Percentiles rank a stretch among this genome's conserved stretches.
phyloP scores from a whole-genome alignment of 1,140 invertebrate genomes.

The Caenorhabditis briggsae region DNA sequence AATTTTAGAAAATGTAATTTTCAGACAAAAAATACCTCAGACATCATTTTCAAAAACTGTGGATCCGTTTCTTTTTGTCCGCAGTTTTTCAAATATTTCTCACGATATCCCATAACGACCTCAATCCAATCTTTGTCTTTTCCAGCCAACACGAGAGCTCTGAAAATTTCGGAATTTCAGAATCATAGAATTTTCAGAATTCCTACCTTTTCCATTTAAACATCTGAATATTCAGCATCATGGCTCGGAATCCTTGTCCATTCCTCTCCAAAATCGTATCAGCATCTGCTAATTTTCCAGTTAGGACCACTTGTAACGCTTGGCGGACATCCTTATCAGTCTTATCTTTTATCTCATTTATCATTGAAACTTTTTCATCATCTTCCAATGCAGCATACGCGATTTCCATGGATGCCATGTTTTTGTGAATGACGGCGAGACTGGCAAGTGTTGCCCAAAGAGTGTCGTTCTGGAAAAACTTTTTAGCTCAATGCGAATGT shows the following conservation, averaged over 20 bases:
- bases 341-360: conserved; percentile 85
- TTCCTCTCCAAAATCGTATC: conserved; percentile 87
- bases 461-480: conserved; percentile 82
- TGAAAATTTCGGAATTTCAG: conserved; percentile 75
- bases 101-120: conserved; percentile 85
- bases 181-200: background rate
- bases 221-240: conserved; percentile 86
- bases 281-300: conserved; percentile 83
- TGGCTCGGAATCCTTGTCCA: conserved; percentile 85
- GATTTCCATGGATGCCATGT: conserved; percentile 89
- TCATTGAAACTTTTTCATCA: conserved; percentile 90
- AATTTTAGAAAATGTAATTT: too few relatives aligned
- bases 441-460: conserved; percentile 92
- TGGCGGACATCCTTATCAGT: conserved; percentile 82
- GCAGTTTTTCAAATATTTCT: conserved; percentile 84
- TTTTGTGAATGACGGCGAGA: conserved; percentile 85
- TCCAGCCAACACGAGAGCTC: conserved; percentile 87
- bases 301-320: conserved; percentile 87
- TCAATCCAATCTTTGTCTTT: conserved; percentile 87
- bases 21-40: conserved; percentile 80
- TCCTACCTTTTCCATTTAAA: conserved; percentile 87
- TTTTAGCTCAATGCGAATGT: too few relatives aligned
- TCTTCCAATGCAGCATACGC: conserved; percentile 91
- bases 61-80: conserved; percentile 86
- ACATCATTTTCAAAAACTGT: conserved; percentile 82